These are phyloP conservation scores for Mimas tiliae DNA, from an alignment of 2,888 invertebrate genomes.

Conservation along the genomic window DNA sequence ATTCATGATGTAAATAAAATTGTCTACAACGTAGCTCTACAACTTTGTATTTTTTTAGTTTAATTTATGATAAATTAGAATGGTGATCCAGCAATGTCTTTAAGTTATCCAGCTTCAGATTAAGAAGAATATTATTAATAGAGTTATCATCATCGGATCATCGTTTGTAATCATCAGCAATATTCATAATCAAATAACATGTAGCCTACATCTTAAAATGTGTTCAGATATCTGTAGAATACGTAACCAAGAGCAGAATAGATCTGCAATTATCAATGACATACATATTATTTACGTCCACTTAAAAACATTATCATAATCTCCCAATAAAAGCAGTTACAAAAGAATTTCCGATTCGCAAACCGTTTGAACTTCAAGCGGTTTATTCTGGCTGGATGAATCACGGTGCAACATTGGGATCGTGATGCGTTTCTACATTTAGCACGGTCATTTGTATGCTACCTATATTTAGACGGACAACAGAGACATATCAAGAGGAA, in stretches of 20 bases:
- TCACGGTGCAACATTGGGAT: constrained; percentile 38
- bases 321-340: constrained; percentile 17
- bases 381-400: constrained; percentile 37
- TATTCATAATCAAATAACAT: no score
- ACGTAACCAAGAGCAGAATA: neutral
- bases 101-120: no score
- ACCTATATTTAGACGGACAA: constrained; percentile 23
- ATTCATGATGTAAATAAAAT: no score
- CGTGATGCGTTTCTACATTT: constrained; percentile 34
- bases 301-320: neutral
- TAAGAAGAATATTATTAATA: no score
- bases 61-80: no score
- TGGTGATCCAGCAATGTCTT: no score
- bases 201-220: no score
- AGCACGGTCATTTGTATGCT: constrained; percentile 22
- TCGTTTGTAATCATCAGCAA: no score
- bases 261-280: neutral
- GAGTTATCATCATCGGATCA: no score
- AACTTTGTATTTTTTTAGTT: no score
- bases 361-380: constrained; percentile 27
- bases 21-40: no score
- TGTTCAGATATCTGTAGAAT: no score
- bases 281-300: neutral
- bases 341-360: constrained; percentile 20
- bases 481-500: constrained; percentile 1